phyloP scores from a whole-genome alignment of 2,113 vertebrate genomes.

The Pao palembangensis region DNA sequence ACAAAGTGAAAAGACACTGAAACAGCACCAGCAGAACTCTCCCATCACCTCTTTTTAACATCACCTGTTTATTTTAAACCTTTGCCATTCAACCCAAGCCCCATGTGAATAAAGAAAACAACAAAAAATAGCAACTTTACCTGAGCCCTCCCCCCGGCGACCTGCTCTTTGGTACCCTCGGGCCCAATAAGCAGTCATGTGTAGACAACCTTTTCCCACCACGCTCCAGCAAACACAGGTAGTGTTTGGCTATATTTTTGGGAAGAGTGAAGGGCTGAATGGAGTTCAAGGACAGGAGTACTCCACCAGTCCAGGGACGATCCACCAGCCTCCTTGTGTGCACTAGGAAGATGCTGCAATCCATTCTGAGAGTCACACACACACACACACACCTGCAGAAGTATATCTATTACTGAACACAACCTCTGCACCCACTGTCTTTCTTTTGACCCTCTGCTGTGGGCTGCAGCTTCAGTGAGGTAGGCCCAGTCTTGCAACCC shows the following conservation, averaged over 20 bases:
- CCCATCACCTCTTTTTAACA: slow-evolving; percentile 6
- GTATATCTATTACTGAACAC: neutral
- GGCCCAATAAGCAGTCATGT: slow-evolving; percentile 81
- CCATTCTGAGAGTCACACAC: slow-evolving; percentile 9
- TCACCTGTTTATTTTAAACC: slow-evolving; percentile 22
- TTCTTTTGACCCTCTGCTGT: slow-evolving; percentile 38
- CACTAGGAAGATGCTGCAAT: slow-evolving; percentile 20
- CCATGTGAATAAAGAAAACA: slow-evolving; percentile 39
- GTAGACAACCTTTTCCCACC: slow-evolving; percentile 70
- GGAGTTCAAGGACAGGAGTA: slow-evolving; percentile 67
- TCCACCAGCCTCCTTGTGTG: slow-evolving; percentile 24
- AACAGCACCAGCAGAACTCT: slow-evolving; percentile 6
- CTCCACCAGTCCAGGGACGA: slow-evolving; percentile 73
- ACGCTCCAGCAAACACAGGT: slow-evolving; percentile 64
- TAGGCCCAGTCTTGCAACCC: slow-evolving; percentile 26
- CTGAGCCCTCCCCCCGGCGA: slow-evolving; percentile 46
- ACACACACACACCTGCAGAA: neutral
- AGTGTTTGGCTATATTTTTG: slow-evolving; percentile 23
- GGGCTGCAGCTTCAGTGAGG: slow-evolving; percentile 28
- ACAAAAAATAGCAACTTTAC: slow-evolving; percentile 43
- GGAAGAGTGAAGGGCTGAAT: slow-evolving; percentile 39
- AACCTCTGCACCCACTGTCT: slow-evolving; percentile 8
- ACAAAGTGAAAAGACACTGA: slow-evolving; percentile 14
- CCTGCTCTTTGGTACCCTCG: slow-evolving; percentile 60
- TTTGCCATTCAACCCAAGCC: slow-evolving; percentile 25